These are phyloP conservation scores for Clarias macrocephalus DNA, from an alignment of 2,113 vertebrate genomes.

Conservation along the genomic window DNA sequence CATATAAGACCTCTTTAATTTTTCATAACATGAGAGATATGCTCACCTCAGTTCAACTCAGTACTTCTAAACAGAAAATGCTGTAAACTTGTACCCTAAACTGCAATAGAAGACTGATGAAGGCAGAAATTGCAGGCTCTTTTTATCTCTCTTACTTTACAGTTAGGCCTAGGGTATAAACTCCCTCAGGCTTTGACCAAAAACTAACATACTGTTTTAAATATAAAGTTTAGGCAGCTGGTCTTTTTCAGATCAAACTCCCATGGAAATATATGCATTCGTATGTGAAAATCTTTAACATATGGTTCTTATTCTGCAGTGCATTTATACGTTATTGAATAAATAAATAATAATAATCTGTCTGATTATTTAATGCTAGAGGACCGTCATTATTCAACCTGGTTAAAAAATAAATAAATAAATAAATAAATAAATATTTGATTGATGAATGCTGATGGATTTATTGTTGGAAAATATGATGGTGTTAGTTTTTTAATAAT, in stretches of 20 bases:
- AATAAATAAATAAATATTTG: background rate
- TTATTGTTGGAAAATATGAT: slow-evolving; percentile 50
- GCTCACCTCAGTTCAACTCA: background rate
- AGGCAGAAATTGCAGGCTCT: background rate
- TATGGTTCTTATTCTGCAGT: background rate
- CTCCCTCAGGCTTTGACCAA: slow-evolving; percentile 39
- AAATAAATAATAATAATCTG: no score
- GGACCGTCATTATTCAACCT: background rate
- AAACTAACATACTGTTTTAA: slow-evolving; percentile 28
- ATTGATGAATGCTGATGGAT: slow-evolving; percentile 46
- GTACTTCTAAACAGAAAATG: background rate
- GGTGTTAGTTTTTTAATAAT: slow-evolving; percentile 30
- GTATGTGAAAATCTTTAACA: background rate
- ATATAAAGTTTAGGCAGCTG: slow-evolving; percentile 43
- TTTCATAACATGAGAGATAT: background rate
- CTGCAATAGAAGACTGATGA: background rate
- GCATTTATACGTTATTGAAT: background rate
- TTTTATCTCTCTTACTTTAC: slow-evolving; percentile 18
- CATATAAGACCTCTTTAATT: background rate
- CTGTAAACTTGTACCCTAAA: background rate
- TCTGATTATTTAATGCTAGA: background rate
- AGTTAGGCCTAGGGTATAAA: background rate
- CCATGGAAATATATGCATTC: slow-evolving; percentile 16
- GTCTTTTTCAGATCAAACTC: slow-evolving; percentile 18
- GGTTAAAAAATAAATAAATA: no score